These are phyloP conservation scores for Anas capensis DNA, from an alignment of 2,797 vertebrate genomes.

Conservation along the genomic window DNA sequence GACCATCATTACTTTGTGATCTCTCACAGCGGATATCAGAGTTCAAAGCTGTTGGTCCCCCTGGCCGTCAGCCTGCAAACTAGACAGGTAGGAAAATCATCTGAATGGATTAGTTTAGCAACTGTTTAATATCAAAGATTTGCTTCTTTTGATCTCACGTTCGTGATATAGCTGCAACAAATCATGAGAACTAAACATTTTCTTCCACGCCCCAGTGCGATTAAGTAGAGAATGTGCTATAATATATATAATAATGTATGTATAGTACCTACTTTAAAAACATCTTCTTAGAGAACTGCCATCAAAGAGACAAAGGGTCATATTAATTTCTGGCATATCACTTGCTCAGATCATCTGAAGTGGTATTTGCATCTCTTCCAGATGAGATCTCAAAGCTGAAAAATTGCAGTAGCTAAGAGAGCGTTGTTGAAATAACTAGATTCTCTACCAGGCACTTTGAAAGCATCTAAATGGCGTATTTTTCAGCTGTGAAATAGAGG, in stretches of 20 bases:
- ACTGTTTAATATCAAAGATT: not conserved
- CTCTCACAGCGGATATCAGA: not conserved
- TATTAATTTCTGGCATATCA: not conserved
- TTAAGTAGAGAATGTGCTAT: not conserved
- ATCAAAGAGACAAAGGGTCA: not conserved
- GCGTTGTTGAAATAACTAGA: not conserved
- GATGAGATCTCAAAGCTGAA: constrained; percentile 26
- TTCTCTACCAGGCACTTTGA: not conserved
- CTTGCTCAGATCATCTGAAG: not conserved
- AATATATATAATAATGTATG: not conserved
- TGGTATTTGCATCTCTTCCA: constrained; percentile 12
- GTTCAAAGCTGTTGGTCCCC: not conserved
- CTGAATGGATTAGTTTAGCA: not conserved
- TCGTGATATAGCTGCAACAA: not conserved
- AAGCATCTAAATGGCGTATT: constrained; percentile 30
- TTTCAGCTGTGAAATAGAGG: constrained; percentile 66
- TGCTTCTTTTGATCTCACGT: not conserved
- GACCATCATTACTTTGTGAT: not conserved
- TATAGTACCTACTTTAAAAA: not conserved
- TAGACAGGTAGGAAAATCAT: not conserved
- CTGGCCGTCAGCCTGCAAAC: not conserved
- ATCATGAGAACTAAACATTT: not conserved
- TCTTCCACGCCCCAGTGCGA: not conserved
- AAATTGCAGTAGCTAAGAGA: not conserved
- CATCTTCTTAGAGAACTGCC: not conserved